These are phyloP conservation scores for Ginglymostoma cirratum DNA, from an alignment of 2,113 vertebrate species.

Conservation along the genomic window DNA sequence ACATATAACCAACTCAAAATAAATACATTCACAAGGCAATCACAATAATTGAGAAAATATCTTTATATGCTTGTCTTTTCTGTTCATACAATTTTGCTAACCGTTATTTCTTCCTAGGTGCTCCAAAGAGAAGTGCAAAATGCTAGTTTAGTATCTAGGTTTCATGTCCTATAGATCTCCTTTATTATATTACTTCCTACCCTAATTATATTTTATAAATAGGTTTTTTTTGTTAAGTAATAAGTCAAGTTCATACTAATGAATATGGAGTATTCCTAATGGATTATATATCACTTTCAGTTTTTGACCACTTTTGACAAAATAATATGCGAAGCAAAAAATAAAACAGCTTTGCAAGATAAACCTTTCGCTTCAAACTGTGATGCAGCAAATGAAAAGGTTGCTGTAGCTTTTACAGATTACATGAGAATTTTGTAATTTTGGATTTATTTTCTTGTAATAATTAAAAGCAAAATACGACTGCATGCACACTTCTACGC, in stretches of 20 bases:
- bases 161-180: constrained; percentile 10
- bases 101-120: not conserved
- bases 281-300: not conserved
- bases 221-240: not conserved
- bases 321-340: not conserved
- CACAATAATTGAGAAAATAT: not conserved
- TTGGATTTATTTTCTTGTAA: not conserved
- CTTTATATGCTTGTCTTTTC: not conserved
- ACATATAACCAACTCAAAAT: not conserved
- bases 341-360: not conserved
- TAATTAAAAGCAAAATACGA: not conserved
- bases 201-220: constrained; percentile 35
- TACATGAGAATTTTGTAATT: not conserved
- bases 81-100: not conserved
- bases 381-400: not conserved
- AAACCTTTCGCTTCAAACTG: not conserved
- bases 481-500: not conserved
- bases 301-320: not conserved
- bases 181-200: not conserved
- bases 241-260: constrained; percentile 21
- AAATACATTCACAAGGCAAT: not conserved
- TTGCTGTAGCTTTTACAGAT: no score
- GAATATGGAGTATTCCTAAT: not conserved
- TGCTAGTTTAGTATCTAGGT: not conserved
- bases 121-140: not conserved